Conservation (phyloP, 2,888 invertebrate genomes). For the Perizoma affinitatum region DNA sequence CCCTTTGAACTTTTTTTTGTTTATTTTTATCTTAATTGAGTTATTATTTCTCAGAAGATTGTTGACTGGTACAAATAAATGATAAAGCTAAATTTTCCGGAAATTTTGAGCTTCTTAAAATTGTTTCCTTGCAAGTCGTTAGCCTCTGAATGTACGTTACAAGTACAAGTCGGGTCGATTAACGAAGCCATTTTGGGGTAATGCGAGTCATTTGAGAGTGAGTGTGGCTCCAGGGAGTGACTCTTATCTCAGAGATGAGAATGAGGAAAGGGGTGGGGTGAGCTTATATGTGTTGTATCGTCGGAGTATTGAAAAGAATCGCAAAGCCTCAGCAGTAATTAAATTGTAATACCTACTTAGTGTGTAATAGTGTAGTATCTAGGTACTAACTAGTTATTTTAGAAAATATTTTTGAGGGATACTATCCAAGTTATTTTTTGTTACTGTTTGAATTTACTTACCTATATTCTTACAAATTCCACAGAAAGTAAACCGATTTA, state of each 20-base stretch:
- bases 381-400: too few species aligned
- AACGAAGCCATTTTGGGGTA: slow-evolving; percentile 55
- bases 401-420: too few species aligned
- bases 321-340: not conserved
- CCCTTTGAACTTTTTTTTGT: not conserved
- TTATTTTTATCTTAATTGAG: slow-evolving; percentile 1
- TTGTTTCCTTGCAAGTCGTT: slow-evolving; percentile 28
- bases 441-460: too few species aligned
- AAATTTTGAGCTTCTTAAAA: slow-evolving; percentile 14
- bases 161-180: slow-evolving; percentile 35
- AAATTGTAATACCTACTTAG: too few species aligned
- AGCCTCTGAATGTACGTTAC: slow-evolving; percentile 23
- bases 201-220: slow-evolving; percentile 54
- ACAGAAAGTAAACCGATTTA: too few species aligned
- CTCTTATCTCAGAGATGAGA: slow-evolving; percentile 22
- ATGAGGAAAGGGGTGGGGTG: slow-evolving; percentile 32
- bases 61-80: slow-evolving; percentile 17
- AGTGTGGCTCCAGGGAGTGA: slow-evolving; percentile 26
- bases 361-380: too few species aligned
- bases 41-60: slow-evolving; percentile 9
- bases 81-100: slow-evolving; percentile 5
- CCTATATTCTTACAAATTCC: too few species aligned
- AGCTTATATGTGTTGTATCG: slow-evolving; percentile 7
- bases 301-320: slow-evolving; percentile 1
- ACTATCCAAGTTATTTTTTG: too few species aligned